phyloP scores from a whole-genome alignment of 2,888 invertebrate species.

The Eupelmus urozonus region DNA sequence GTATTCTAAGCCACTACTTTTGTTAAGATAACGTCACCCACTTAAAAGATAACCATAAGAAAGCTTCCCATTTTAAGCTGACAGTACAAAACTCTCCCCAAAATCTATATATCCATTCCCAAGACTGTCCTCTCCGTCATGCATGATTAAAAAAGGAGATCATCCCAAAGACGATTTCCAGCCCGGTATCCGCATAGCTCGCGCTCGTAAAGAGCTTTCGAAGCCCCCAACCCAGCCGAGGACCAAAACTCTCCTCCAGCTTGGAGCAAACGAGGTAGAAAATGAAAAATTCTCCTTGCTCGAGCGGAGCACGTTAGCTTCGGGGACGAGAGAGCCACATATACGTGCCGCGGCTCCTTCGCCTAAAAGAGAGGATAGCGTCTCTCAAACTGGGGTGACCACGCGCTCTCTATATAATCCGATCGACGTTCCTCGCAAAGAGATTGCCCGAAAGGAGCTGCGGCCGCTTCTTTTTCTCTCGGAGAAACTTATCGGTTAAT shows the following conservation, averaged over 20 bases:
- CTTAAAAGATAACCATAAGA: no score
- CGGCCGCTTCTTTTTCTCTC: not conserved
- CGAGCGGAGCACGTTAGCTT: not conserved
- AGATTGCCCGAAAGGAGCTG: conserved; percentile 19
- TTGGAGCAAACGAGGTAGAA: conserved; percentile 51
- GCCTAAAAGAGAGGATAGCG: not conserved
- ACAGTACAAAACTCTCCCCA: no score
- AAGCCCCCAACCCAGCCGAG: no score
- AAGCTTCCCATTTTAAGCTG: no score
- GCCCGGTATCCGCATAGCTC: not conserved
- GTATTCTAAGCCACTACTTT: not conserved
- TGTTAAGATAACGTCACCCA: no score
- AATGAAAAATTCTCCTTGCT: conserved; percentile 54
- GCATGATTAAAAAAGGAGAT: conserved; percentile 40
- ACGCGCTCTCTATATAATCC: conserved; percentile 44
- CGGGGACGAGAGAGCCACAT: no score
- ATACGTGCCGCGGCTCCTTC: not conserved
- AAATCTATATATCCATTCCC: no score
- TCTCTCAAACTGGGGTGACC: conserved; percentile 29
- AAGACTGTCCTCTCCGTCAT: not conserved
- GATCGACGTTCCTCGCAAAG: conserved; percentile 41
- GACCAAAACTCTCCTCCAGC: no score
- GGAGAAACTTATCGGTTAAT: conserved; percentile 51
- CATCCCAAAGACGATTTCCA: conserved; percentile 48
- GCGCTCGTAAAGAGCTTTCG: not conserved